Evolutionary conservation across 2,113 vertebrate species (phyloP).

Genomic region (Spheniscus mendiculus): DNA sequence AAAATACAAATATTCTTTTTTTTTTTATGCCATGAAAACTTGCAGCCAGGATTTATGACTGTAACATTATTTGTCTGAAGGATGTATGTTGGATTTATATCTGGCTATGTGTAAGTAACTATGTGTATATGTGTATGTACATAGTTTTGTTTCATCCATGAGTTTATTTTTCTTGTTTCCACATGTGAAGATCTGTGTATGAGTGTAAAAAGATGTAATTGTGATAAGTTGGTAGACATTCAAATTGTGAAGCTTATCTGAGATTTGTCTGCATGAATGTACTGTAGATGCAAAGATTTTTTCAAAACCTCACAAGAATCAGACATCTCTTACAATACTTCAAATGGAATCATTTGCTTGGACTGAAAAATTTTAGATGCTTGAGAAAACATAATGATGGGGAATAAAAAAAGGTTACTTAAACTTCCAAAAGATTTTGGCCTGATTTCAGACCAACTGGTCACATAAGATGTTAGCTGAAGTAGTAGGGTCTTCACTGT

Average conservation of each 20-base stretch:
- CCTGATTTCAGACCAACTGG: not conserved
- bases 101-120: not conserved
- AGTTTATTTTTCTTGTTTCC: not conserved
- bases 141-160: not conserved
- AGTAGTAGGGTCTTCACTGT: not conserved
- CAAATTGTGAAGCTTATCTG: not conserved
- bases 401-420: not conserved
- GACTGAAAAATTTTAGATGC: not conserved
- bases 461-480: not conserved
- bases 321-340: not conserved
- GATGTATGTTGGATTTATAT: not conserved
- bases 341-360: not conserved
- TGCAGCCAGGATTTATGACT: not conserved
- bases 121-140: not conserved
- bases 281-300: not conserved
- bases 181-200: not conserved
- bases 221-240: not conserved
- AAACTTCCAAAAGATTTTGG: not conserved
- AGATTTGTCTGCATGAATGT: not conserved
- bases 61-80: not conserved
- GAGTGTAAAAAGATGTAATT: not conserved
- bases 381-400: not conserved
- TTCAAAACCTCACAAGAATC: not conserved
- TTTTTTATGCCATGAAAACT: not conserved
- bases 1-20: not conserved